Evolutionary conservation across 2,888 invertebrate genomes (phyloP).

Genomic region (Chrysomela aeneicollis): DNA sequence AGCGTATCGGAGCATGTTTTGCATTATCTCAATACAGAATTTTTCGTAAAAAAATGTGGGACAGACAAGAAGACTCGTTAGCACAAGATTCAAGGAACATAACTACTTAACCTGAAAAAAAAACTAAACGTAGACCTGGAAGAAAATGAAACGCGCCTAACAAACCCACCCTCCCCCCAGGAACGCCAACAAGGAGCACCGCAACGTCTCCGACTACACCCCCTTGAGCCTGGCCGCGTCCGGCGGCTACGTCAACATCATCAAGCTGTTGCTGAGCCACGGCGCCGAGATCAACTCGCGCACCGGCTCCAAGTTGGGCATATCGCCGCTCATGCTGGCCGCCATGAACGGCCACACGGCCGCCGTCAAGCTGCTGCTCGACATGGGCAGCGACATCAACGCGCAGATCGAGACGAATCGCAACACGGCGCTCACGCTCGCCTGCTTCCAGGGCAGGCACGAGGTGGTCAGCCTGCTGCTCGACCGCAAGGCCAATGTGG

Average conservation of each 20-base stretch:
- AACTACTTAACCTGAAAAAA: too few relatives aligned
- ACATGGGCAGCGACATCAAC: slow-evolving; percentile 99
- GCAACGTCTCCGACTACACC: slow-evolving; percentile 99
- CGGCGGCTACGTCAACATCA: slow-evolving; percentile 98
- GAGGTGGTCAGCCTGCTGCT: slow-evolving; percentile 97
- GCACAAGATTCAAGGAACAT: too few relatives aligned
- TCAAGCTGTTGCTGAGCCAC: slow-evolving; percentile 88
- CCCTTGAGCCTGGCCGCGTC: slow-evolving; percentile 98
- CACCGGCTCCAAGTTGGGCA: slow-evolving; percentile 96
- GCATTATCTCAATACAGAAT: too few relatives aligned
- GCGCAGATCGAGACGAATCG: slow-evolving; percentile 99
- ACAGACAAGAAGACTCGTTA: too few relatives aligned
- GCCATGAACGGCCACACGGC: slow-evolving; percentile 99
- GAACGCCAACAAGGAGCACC: slow-evolving; percentile 76
- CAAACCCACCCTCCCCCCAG: slow-evolving; percentile 60
- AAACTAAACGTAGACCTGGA: too few relatives aligned
- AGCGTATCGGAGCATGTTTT: too few relatives aligned
- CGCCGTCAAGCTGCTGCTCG: slow-evolving; percentile 92
- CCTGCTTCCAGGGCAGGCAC: slow-evolving; percentile 98
- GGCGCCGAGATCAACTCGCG: slow-evolving; percentile 99
- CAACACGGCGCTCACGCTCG: slow-evolving; percentile 97
- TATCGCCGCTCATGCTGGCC: slow-evolving; percentile 98
- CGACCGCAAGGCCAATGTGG: slow-evolving; percentile 97
- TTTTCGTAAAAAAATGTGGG: too few relatives aligned
- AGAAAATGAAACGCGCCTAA: neutral